Conservation (phyloP, 2,797 vertebrate genomes). For the Paedocypris micromegethes region DNA sequence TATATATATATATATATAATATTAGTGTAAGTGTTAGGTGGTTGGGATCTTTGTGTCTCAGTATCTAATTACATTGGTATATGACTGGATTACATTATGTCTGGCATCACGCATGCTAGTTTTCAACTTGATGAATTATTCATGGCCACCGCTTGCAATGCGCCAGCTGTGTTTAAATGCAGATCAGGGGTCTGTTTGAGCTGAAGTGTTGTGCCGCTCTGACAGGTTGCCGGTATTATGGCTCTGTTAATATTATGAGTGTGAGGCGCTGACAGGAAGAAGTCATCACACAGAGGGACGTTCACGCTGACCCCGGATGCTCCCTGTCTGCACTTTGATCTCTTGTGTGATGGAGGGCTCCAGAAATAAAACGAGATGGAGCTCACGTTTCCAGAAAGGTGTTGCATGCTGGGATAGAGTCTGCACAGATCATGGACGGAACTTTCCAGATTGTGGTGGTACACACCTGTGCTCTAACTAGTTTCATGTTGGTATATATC, state of each 20-base stretch:
- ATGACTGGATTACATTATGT: constrained; percentile 25
- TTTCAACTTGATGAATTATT: constrained; percentile 11
- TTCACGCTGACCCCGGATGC: constrained; percentile 13
- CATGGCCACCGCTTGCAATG: constrained; percentile 1
- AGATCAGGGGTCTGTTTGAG: constrained; percentile 34
- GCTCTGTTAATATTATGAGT: constrained; percentile 27
- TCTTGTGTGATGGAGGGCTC: constrained; percentile 7
- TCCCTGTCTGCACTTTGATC: constrained; percentile 23
- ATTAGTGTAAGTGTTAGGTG: background rate
- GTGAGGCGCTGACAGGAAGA: constrained; percentile 30
- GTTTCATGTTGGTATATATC: background rate
- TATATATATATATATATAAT: no score
- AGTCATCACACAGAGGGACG: constrained; percentile 11
- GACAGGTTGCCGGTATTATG: constrained; percentile 21
- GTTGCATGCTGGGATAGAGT: constrained; percentile 27
- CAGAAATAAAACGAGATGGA: constrained; percentile 14
- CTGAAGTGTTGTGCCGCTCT: constrained; percentile 28
- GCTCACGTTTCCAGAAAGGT: constrained; percentile 20
- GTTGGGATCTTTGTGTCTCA: background rate
- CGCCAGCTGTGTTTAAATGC: constrained; percentile 35
- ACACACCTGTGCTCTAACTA: constrained; percentile 16
- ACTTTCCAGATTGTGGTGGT: constrained; percentile 1
- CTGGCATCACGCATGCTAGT: constrained; percentile 23
- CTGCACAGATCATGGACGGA: constrained; percentile 20
- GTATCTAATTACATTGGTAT: constrained; percentile 12